Conservation (phyloP, 1,140 invertebrate species). For the Drosophila kohkoa region DNA sequence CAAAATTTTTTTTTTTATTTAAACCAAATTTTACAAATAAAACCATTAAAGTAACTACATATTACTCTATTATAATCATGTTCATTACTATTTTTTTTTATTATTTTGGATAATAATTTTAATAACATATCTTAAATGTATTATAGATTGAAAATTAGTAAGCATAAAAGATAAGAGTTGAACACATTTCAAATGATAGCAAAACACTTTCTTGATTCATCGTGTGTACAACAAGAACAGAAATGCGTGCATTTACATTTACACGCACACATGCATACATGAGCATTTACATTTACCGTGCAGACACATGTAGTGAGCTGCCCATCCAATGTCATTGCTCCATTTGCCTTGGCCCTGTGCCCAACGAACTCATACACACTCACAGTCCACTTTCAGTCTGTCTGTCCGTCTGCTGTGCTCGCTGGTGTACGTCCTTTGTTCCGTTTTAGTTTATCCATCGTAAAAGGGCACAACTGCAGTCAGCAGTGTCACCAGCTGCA, state of each 20-base stretch:
- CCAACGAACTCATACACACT: slow-evolving; percentile 32
- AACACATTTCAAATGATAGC: too few species aligned
- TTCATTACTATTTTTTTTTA: too few species aligned
- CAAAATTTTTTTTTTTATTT: too few species aligned
- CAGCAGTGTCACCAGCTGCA: slow-evolving; percentile 71
- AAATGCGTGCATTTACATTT: background rate
- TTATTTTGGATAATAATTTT: too few species aligned
- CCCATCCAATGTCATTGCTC: slow-evolving; percentile 60
- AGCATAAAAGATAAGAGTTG: too few species aligned
- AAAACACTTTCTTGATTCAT: background rate
- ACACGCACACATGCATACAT: background rate
- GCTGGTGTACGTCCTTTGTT: slow-evolving; percentile 41
- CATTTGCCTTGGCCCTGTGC: slow-evolving; percentile 74
- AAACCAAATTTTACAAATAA: too few species aligned
- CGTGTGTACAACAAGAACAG: background rate
- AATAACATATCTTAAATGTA: too few species aligned
- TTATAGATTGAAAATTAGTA: too few species aligned
- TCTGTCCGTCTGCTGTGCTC: background rate
- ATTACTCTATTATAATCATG: too few species aligned
- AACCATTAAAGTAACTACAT: too few species aligned
- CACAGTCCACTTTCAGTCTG: background rate
- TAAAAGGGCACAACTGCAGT: slow-evolving; percentile 24
- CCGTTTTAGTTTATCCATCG: slow-evolving; percentile 47
- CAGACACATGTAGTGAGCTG: slow-evolving; percentile 4
- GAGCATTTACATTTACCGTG: background rate